These are phyloP conservation scores for Micromys minutus DNA, from an alignment of 2,113 vertebrate species.

Conservation along the genomic window DNA sequence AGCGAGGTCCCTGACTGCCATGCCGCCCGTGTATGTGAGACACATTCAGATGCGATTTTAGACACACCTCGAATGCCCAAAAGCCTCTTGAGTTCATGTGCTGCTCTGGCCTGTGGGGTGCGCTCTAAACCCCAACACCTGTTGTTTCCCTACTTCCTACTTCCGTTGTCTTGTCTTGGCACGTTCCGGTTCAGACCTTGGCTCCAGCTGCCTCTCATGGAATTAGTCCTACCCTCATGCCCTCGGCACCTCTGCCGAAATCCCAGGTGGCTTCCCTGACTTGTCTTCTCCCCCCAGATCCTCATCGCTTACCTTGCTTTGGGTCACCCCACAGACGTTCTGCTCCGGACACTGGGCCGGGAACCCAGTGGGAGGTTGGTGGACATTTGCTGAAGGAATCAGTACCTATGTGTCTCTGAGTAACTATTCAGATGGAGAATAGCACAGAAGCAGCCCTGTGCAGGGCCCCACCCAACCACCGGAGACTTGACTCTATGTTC, in stretches of 20 bases:
- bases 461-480: not conserved
- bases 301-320: not conserved
- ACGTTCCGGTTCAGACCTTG: not conserved
- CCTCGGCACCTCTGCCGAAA: not conserved
- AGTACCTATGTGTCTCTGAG: not conserved
- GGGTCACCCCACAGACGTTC: not conserved
- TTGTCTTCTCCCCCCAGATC: no score
- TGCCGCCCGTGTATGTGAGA: no score
- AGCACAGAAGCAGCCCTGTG: not conserved
- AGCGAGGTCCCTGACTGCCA: not conserved
- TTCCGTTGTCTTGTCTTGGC: no score
- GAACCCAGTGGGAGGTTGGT: not conserved
- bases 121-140: not conserved
- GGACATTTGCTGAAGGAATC: not conserved
- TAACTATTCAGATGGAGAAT: not conserved
- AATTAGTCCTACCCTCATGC: not conserved
- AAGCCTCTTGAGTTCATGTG: not conserved
- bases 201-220: not conserved
- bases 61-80: not conserved
- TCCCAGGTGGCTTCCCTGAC: not conserved
- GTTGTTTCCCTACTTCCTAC: not conserved
- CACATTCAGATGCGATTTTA: not conserved
- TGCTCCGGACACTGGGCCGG: not conserved
- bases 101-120: not conserved
- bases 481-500: not conserved